These are phyloP conservation scores for Epinephelus coioides DNA, from an alignment of 2,797 vertebrate species.

Conservation along the genomic window DNA sequence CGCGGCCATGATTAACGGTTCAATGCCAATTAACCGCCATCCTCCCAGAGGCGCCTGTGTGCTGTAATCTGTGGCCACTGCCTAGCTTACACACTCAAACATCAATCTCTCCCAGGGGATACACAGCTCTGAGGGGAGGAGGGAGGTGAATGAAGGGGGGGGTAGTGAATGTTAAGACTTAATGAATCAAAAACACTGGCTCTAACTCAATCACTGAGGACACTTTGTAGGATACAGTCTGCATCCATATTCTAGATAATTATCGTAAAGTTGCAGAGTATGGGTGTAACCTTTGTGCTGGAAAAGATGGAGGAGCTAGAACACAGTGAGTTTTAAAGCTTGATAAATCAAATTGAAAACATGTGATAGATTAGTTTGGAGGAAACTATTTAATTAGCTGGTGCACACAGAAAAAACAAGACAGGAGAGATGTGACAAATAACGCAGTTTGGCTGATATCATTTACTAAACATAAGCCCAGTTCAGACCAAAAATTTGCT, in stretches of 20 bases:
- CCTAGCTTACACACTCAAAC: conserved; percentile 62
- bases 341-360: conserved; percentile 28
- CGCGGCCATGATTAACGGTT: conserved; percentile 77
- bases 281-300: conserved; percentile 16
- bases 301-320: conserved; percentile 21
- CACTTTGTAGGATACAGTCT: conserved; percentile 30
- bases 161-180: conserved; percentile 37
- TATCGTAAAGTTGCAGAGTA: conserved; percentile 1
- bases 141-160: conserved; percentile 31
- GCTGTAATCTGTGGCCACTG: conserved; percentile 75
- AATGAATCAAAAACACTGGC: conserved; percentile 58
- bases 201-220: conserved; percentile 36
- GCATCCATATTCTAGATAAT: conserved; percentile 1
- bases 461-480: neutral
- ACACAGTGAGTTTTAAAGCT: conserved; percentile 9
- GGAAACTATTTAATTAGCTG: conserved; percentile 14
- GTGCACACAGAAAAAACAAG: neutral
- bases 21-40: conserved; percentile 81
- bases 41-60: conserved; percentile 58
- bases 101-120: conserved; percentile 66
- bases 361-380: conserved; percentile 20
- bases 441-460: neutral
- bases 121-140: conserved; percentile 44
- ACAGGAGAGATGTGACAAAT: conserved; percentile 4
- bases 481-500: too few species aligned